phyloP scores from a whole-genome alignment of 2,797 vertebrate genomes.

The Ambastaia sidthimunki region DNA sequence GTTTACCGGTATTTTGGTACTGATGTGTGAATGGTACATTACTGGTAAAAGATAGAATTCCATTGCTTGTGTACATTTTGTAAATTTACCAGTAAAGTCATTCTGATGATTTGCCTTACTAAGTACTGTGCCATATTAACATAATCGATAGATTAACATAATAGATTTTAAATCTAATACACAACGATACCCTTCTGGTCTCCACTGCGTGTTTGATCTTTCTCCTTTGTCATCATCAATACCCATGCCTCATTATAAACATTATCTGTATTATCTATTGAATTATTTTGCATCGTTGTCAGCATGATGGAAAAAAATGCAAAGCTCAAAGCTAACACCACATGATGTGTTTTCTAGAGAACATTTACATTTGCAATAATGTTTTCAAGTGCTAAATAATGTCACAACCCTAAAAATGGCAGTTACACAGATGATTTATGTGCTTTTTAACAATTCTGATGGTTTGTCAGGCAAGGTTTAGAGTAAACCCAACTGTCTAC shows the following conservation, averaged over 20 bases:
- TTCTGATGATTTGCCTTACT: too few species aligned
- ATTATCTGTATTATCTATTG: slow-evolving; percentile 24
- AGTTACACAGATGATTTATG: not conserved
- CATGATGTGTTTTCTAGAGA: not conserved
- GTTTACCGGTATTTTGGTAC: too few species aligned
- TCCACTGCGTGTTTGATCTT: not conserved
- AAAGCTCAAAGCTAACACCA: slow-evolving; percentile 11
- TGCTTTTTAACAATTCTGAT: not conserved
- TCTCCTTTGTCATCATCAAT: not conserved
- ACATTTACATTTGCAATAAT: not conserved
- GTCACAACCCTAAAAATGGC: not conserved
- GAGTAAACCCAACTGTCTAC: slow-evolving; percentile 40
- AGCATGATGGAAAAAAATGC: slow-evolving; percentile 12
- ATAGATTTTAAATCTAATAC: too few species aligned
- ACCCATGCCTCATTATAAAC: not conserved
- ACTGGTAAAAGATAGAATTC: too few species aligned
- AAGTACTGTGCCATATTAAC: too few species aligned
- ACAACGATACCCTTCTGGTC: too few species aligned
- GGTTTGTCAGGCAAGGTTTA: slow-evolving; percentile 31
- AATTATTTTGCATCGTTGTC: slow-evolving; percentile 26
- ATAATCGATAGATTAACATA: too few species aligned
- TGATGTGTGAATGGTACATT: too few species aligned
- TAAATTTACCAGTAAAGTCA: too few species aligned
- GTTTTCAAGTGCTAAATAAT: not conserved
- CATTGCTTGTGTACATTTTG: too few species aligned